Conservation (phyloP, 1,140 invertebrate species). For the Pinna nobilis region DNA sequence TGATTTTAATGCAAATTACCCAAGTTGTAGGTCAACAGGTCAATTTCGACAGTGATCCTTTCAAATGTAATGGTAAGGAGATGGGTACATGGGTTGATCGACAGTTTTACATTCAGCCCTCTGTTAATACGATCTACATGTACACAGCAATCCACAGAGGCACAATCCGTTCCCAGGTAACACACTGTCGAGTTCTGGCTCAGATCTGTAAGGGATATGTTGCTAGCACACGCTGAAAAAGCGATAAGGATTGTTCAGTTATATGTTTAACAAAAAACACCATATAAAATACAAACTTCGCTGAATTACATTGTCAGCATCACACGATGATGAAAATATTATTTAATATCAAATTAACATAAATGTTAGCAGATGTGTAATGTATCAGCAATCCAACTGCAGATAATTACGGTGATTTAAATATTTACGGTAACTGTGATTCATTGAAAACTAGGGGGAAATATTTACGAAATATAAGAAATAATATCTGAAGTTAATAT, state of each 20-base stretch:
- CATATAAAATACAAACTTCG: too few relatives aligned
- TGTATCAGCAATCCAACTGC: too few relatives aligned
- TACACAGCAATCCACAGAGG: constrained; percentile 36
- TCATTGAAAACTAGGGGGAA: too few relatives aligned
- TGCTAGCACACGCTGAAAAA: neutral
- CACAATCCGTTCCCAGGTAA: constrained; percentile 21
- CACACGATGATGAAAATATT: too few relatives aligned
- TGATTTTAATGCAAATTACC: constrained; percentile 9
- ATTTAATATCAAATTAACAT: too few relatives aligned
- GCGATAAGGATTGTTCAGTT: neutral
- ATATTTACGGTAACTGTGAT: too few relatives aligned
- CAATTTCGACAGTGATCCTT: constrained; percentile 24
- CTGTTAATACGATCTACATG: constrained; percentile 6
- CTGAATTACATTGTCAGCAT: too few relatives aligned
- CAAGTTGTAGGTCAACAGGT: constrained; percentile 30
- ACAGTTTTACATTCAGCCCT: constrained; percentile 7
- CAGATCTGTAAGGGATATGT: neutral
- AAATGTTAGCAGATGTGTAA: too few relatives aligned
- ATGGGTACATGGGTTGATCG: constrained; percentile 19
- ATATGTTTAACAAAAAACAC: too few relatives aligned
- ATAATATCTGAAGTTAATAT: too few relatives aligned
- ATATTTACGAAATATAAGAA: too few relatives aligned
- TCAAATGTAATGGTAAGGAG: constrained; percentile 27
- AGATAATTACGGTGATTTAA: too few relatives aligned
- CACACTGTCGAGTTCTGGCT: constrained; percentile 6